phyloP scores from a whole-genome alignment of 2,888 invertebrate species.

The Pseudococcus viburni region DNA sequence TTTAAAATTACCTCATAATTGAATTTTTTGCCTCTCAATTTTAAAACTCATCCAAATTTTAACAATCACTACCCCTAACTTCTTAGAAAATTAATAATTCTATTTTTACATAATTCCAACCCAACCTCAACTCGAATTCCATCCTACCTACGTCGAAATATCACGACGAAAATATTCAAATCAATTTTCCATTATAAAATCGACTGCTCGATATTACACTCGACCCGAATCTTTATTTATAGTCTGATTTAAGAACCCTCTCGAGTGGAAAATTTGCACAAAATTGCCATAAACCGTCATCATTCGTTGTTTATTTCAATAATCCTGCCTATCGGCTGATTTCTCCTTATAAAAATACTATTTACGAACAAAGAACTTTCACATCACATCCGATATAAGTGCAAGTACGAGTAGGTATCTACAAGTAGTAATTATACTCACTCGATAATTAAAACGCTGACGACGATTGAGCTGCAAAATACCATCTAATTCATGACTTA shows the following conservation, averaged over 20 bases:
- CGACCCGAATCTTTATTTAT: not conserved
- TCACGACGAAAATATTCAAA: not conserved
- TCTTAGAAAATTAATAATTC: too few species aligned
- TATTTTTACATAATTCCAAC: too few species aligned
- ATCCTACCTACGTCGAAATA: too few species aligned
- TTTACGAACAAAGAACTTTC: too few species aligned
- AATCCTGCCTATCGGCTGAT: not conserved
- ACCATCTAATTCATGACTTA: conserved; percentile 58
- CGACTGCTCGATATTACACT: not conserved
- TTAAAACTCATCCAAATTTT: too few species aligned
- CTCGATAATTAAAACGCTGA: conserved; percentile 36
- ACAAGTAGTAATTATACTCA: not conserved
- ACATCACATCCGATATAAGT: too few species aligned
- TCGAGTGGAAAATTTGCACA: conserved; percentile 8
- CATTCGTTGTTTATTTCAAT: not conserved
- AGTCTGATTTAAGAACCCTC: not conserved
- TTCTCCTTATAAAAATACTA: too few species aligned
- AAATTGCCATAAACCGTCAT: conserved; percentile 19
- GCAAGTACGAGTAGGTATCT: not conserved
- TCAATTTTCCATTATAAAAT: not conserved
- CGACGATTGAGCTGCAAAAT: conserved; percentile 37
- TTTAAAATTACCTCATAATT: too few species aligned
- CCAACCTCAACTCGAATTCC: too few species aligned
- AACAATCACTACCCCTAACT: too few species aligned
- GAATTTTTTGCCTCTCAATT: too few species aligned